These are phyloP conservation scores for Perca fluviatilis DNA, from an alignment of 2,113 vertebrate species.

Conservation along the genomic window DNA sequence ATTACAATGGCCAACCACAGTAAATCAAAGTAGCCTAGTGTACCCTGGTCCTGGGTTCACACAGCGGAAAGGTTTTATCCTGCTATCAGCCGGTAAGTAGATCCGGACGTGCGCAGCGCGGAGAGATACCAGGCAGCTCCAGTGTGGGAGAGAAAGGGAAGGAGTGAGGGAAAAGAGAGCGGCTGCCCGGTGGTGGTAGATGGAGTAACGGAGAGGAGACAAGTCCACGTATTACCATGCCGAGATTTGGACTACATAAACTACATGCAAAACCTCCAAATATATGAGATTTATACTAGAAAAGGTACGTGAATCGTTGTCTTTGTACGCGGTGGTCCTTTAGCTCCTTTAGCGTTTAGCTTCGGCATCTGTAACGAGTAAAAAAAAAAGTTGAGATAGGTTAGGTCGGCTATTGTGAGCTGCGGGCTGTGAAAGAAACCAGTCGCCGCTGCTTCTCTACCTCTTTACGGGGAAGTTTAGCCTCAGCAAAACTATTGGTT, in stretches of 20 bases:
- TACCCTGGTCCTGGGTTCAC: not conserved
- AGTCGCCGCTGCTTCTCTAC: constrained; percentile 13
- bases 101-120: constrained; percentile 84
- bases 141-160: constrained; percentile 58
- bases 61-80: constrained; percentile 41
- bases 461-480: constrained; percentile 53
- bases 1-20: not conserved
- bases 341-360: not conserved
- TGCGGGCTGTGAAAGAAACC: constrained; percentile 40
- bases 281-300: constrained; percentile 57
- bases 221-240: constrained; percentile 78
- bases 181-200: constrained; percentile 37
- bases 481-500: not conserved
- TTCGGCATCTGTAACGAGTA: constrained; percentile 38
- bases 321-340: not conserved
- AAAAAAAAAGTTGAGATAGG: constrained; percentile 58
- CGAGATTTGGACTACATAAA: constrained; percentile 76
- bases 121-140: constrained; percentile 77
- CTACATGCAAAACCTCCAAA: constrained; percentile 78
- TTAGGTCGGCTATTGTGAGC: constrained; percentile 66
- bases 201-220: constrained; percentile 52
- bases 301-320: constrained; percentile 70
- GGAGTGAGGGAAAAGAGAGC: constrained; percentile 13
- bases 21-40: constrained; percentile 1
- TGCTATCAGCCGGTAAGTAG: constrained; percentile 82